Evolutionary conservation across 2,888 invertebrate species (phyloP), one percentile per base, ranked within the genome.

Genomic region (Sceliomorpha sp.): DNA sequence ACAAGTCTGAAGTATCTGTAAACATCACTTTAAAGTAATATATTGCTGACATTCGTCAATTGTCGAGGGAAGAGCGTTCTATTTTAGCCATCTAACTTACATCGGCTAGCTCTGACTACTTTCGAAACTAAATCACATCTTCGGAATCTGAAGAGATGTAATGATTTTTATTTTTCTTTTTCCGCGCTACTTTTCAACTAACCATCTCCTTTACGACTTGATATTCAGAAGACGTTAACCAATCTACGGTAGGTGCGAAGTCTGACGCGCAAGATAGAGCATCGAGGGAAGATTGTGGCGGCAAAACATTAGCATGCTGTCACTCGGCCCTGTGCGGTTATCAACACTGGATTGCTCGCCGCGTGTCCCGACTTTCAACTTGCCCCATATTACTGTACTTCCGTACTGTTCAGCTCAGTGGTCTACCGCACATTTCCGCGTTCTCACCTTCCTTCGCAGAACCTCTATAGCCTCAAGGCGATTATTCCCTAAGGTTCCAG

Each of bases 321-420:
- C 69, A 72, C 71, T 73, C 72, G 74, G 73, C 60, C 73, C 51
- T 51, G 67, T 73, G 75, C 76, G 76, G 79, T 82, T 80, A 81
- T 82, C 75, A 80, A 81, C 79, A 73, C 70, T 74, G 73, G 80
- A 80, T 82, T 82, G 76, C 69, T 74, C 71, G 70, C 74, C 59
- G 72, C 79, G 80, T 79, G 77, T 74, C 67, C 59, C 53, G 81
- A 79, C 79, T 82, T 55, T 55, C 72, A 79, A 81, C 69, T 63
- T 67, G 56, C 56, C 56, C 72, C 58, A 64, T 69, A 69, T 72
- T 58, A 51, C 66, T 34, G 40, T 47, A 47, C 56, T 60, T 62
- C 59, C 58, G 37, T 13, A 44, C 56, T 56, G 20, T n/a, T 27
- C 15, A 14, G 17, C 53, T 56, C 29, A 51, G 53, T 48, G 64